A percentile compares a stretch with the other conserved stretches of the same genome.
These are phyloP conservation scores for Linnaemya vulpina DNA, from an alignment of 2,888 invertebrate species.

Conservation along the genomic window DNA sequence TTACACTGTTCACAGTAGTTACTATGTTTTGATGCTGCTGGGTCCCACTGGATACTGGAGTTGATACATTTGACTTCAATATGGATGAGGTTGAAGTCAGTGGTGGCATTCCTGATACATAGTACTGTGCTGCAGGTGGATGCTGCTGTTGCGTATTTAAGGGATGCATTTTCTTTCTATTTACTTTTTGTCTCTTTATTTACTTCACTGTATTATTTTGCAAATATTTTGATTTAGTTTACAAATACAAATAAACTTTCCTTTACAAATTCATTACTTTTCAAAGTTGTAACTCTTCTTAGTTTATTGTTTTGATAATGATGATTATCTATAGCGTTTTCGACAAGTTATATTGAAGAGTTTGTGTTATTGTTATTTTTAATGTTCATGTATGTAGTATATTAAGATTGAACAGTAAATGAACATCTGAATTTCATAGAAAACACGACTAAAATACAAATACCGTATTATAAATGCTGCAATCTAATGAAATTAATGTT, in stretches of 20 bases:
- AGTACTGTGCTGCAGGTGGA: conserved; percentile 45
- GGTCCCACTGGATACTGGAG: conserved; percentile 36
- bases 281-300: conserved; percentile 61
- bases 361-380: conserved; percentile 48
- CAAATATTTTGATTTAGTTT: not conserved
- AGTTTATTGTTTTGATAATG: conserved; percentile 45
- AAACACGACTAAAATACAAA: conserved; percentile 33
- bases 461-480: conserved; percentile 36
- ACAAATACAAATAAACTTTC: not conserved
- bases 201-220: conserved; percentile 12
- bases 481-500: not conserved
- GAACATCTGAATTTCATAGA: conserved; percentile 37
- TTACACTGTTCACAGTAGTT: conserved; percentile 22
- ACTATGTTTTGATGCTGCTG: conserved; percentile 30
- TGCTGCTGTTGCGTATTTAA: conserved; percentile 52
- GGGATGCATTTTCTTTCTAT: conserved; percentile 57
- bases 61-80: conserved; percentile 40
- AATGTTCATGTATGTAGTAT: conserved; percentile 3
- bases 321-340: conserved; percentile 66
- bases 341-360: conserved; percentile 57
- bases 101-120: conserved; percentile 62
- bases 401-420: conserved; percentile 61
- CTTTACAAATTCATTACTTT: conserved; percentile 56
- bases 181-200: not conserved
- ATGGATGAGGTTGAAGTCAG: conserved; percentile 48